Percentiles rank a stretch among this genome's conserved stretches.
Conservation (phyloP, 2,113 vertebrate species). For the Axis porcinus region DNA sequence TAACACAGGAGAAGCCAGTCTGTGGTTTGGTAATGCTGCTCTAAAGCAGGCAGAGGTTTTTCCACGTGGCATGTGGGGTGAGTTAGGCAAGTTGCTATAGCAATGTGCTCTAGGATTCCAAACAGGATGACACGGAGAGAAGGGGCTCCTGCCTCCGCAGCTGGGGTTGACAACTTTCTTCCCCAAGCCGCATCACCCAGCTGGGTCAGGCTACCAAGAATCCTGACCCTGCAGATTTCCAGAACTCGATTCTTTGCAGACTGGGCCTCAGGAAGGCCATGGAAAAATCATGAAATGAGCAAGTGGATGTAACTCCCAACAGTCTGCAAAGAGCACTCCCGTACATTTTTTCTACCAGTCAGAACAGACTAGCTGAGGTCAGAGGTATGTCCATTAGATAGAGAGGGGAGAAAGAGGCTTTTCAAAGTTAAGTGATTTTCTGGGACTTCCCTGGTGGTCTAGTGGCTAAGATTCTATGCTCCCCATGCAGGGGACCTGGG, state of each 20-base stretch:
- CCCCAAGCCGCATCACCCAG: background rate
- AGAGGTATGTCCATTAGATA: background rate
- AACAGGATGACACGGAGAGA: constrained; percentile 48
- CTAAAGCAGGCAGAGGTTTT: constrained; percentile 35
- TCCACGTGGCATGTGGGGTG: constrained; percentile 1
- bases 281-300: background rate
- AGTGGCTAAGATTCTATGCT: background rate
- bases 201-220: background rate
- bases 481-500: background rate
- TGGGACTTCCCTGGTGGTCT: background rate
- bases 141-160: background rate
- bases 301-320: background rate
- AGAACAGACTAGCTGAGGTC: background rate
- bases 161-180: background rate
- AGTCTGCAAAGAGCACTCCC: background rate
- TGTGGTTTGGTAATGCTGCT: background rate
- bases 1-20: background rate
- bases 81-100: constrained; percentile 51
- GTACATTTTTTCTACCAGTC: background rate
- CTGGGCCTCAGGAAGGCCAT: background rate
- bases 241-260: background rate
- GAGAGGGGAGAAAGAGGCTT: background rate
- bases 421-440: background rate
- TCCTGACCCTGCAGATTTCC: background rate
- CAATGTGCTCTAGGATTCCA: constrained; percentile 26